These are phyloP conservation scores for Notolabrus celidotus DNA, from an alignment of 2,797 vertebrate genomes.

Conservation along the genomic window DNA sequence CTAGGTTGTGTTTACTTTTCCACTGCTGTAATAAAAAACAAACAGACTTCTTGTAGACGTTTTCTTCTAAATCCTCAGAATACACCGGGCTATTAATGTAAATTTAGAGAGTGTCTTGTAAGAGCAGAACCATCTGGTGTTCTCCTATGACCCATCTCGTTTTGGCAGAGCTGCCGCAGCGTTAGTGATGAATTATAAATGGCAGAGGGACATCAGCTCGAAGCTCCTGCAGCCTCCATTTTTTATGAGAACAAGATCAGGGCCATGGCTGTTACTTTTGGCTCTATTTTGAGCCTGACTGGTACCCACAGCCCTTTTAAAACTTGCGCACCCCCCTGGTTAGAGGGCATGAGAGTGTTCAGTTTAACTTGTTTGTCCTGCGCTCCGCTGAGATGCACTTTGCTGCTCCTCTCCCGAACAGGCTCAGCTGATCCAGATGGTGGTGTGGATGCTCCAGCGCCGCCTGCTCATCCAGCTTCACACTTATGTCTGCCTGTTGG, in stretches of 20 bases:
- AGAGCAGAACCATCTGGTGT: slow-evolving; percentile 39
- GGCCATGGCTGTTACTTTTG: slow-evolving; percentile 16
- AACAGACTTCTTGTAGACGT: not conserved
- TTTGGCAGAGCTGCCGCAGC: slow-evolving; percentile 41
- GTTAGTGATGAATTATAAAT: slow-evolving; percentile 67
- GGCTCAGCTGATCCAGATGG: slow-evolving; percentile 98
- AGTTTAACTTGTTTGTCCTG: slow-evolving; percentile 6
- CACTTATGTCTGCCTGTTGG: slow-evolving; percentile 96
- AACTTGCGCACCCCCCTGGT: slow-evolving; percentile 29
- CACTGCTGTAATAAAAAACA: too few species aligned
- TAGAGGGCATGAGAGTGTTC: slow-evolving; percentile 5
- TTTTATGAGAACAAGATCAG: slow-evolving; percentile 69
- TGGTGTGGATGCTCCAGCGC: slow-evolving; percentile 98
- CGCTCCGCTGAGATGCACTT: slow-evolving; percentile 24
- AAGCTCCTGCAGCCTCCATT: slow-evolving; percentile 48
- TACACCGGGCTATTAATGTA: not conserved
- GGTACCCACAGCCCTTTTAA: slow-evolving; percentile 10
- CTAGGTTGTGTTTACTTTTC: too few species aligned
- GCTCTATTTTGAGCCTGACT: slow-evolving; percentile 44
- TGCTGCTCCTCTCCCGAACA: slow-evolving; percentile 62
- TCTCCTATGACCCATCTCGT: slow-evolving; percentile 15
- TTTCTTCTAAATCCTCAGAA: not conserved
- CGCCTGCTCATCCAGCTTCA: slow-evolving; percentile 96
- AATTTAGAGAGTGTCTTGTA: slow-evolving; percentile 11
- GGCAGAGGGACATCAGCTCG: slow-evolving; percentile 42